Evolutionary conservation across 2,888 invertebrate genomes (phyloP), one percentile per base, ranked within the genome.

Genomic region (Nomada hirtipes): DNA sequence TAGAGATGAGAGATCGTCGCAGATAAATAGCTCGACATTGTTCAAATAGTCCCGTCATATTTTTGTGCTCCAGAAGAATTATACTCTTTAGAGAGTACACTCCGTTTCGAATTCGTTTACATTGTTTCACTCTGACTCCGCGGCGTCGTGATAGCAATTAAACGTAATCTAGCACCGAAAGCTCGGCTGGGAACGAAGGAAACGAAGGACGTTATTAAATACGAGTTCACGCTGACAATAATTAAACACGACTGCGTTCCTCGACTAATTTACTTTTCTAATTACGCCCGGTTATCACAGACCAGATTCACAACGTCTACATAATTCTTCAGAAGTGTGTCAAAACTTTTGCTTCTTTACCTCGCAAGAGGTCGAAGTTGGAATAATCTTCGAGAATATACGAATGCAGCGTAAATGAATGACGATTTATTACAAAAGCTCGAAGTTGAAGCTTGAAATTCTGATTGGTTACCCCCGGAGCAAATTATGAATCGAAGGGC

Each of bases 261-360:
- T 77, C 73, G 78, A 61, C 85, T 74, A 79, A 87, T 87, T 83
- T 64, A 81, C 88, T 87, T 85, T 85, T 71, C 77, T 73, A 71
- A 79, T 80, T 76, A 75, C 29, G 55, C n/a, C 13, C n/a, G 20
- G 18, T 75, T 53, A 75, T 36, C 60, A 50, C 55, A n/a, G 26
- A 57, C 13, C 13, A 26, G 26, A 4, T 23, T 13, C 23, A 2
- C 57, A 0, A 10, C 57, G 57, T 13, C 23, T 23, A 13, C 11
- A 15, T 15, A 47, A 47, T 15, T 13, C 47, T 13, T 47, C 47
- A 2, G 47, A 13, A 15, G 13, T 47, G 4, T 15, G 15, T 47
- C 13, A 47, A 36, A 36, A 36, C 7, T 15, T 15, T 47, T 15
- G 47, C 47, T 47, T 10, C 15, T 15, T 15, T 36, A 11, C 15